Evolutionary conservation across 2,113 vertebrate genomes (phyloP), one percentile per base, ranked within the genome.

Genomic region (Anoura caudifer): DNA sequence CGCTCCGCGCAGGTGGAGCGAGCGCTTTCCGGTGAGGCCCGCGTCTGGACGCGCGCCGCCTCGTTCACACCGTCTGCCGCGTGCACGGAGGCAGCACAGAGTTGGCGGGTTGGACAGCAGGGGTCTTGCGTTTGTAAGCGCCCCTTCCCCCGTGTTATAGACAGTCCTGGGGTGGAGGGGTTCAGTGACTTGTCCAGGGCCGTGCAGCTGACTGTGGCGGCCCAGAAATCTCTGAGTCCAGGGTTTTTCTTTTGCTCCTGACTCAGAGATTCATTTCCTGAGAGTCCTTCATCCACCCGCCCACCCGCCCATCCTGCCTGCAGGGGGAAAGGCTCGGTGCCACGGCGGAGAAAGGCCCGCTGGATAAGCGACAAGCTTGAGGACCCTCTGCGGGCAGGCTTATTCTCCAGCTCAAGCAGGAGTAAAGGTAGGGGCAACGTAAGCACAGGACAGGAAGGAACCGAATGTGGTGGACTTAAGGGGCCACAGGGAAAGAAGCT

Each of bases 81-180:
- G 2, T 5, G 50, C 33, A 31, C 1, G 31, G n/a, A 36, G 38
- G 67, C 0, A 0, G 65, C 45, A 0, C 43, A 0, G 15, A 33
- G 20, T 2, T 20, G 56, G 33, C 75, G 0, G 59, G 38, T 2
- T 7, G 59, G 41, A 77, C 33, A 10, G 20, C 47, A 7, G 45
- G 7, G 8, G 28, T n/a, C 50, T 5, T 2, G 69, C 41, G 0
- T 52, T 61, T 36, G 43, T 41, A 33, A 19, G 24, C 12, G 2
- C 33, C 33, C 65, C 41, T 10, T 2, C 11, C 79, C 13, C 24
- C 12, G 22, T 45, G n/a, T 38, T 28, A 10, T 1, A 67, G 43
- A 65, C 79, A 2, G 16, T 31, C 20, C 50, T 70, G 61, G 75
- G 45, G 1, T 4, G 20, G 43, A 82, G 54, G 45, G 80, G 5